Evolutionary conservation across 2,888 invertebrate genomes (phyloP).

Genomic region (Temnothorax rugatulus): DNA sequence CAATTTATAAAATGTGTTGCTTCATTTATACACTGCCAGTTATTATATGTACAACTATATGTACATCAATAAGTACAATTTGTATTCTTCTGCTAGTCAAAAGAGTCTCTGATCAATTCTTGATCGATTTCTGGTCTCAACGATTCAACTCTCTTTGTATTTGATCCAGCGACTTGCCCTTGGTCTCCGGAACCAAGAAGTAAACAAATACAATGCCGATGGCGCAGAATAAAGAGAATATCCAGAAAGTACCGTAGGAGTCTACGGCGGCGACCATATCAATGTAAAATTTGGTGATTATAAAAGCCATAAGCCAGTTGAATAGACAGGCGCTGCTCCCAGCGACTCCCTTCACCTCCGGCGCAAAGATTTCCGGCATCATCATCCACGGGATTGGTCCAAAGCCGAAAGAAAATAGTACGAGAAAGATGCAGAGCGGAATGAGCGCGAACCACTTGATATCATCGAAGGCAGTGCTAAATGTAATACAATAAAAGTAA

Average conservation of each 20-base stretch:
- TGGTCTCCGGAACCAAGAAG: constrained; percentile 89
- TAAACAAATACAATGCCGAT: constrained; percentile 90
- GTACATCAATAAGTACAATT: constrained; percentile 25
- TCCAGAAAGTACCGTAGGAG: constrained; percentile 90
- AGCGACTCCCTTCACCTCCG: constrained; percentile 92
- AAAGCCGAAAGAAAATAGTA: constrained; percentile 94
- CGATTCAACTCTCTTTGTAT: constrained; percentile 85
- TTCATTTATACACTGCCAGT: not conserved
- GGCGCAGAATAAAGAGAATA: constrained; percentile 90
- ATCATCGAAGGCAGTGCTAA: constrained; percentile 85
- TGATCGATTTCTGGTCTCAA: constrained; percentile 10
- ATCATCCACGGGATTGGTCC: constrained; percentile 97
- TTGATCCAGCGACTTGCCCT: constrained; percentile 86
- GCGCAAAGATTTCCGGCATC: constrained; percentile 93
- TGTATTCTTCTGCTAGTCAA: not conserved
- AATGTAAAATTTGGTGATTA: constrained; percentile 92
- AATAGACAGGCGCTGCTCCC: constrained; percentile 93
- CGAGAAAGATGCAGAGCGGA: constrained; percentile 92
- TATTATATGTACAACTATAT: constrained; percentile 29
- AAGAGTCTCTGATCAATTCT: not conserved
- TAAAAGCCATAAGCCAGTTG: constrained; percentile 94
- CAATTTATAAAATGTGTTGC: not conserved
- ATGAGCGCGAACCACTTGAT: constrained; percentile 92
- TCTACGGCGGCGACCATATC: constrained; percentile 84
- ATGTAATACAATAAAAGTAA: constrained; percentile 88